Conservation (phyloP, 2,113 vertebrate genomes). For the Dinomys branickii region DNA sequence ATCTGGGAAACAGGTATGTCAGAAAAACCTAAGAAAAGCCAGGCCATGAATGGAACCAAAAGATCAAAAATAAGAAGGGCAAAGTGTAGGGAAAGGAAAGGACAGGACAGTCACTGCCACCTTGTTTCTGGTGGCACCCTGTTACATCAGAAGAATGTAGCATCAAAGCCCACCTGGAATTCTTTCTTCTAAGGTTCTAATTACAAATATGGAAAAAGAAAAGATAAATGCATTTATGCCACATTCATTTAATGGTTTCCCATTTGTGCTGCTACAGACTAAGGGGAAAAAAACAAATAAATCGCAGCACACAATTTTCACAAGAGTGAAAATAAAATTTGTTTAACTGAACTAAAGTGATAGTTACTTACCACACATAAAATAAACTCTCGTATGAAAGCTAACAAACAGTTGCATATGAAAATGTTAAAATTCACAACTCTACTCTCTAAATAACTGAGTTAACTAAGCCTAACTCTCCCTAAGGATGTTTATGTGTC, state of each 20-base stretch:
- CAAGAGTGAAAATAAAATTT: conserved; percentile 58
- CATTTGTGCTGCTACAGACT: conserved; percentile 1
- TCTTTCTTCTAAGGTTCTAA: neutral
- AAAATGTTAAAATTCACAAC: neutral
- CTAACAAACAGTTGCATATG: neutral
- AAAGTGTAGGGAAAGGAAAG: neutral
- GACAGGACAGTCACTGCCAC: no score
- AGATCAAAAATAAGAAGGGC: conserved; percentile 18
- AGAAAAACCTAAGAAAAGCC: conserved; percentile 19
- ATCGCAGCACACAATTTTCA: conserved; percentile 42
- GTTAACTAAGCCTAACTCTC: neutral
- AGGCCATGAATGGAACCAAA: neutral
- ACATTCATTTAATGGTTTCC: conserved; percentile 22
- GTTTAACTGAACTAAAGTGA: conserved; percentile 35
- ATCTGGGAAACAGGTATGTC: neutral
- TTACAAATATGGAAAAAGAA: neutral
- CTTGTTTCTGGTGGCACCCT: neutral
- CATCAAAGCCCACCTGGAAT: neutral
- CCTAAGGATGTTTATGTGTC: neutral
- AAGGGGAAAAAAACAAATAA: conserved; percentile 36
- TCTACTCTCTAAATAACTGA: neutral
- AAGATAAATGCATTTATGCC: neutral
- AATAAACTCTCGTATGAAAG: conserved; percentile 19
- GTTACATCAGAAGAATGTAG: neutral
- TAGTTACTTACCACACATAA: conserved; percentile 25